Base-by-base conservation (phyloP, 2,888 invertebrate genomes). In the Ectropis crepuscularia region DNA sequence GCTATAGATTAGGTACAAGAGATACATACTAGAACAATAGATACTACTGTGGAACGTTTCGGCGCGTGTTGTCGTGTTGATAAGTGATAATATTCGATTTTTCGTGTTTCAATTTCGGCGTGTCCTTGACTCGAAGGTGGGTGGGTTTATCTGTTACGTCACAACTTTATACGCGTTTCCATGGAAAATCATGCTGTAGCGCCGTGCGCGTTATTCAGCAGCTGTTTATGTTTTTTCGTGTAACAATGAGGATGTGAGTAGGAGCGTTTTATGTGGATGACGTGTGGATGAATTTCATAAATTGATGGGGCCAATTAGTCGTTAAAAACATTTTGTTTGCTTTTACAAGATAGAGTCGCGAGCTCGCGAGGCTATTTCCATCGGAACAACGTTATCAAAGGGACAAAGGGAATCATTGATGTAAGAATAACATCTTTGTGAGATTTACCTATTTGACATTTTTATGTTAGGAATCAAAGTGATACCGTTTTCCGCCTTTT, bases 61-160 rank as follows among this genome's bases (percentile, higher is more conserved):
- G 57, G 9, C 49, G 42, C 38, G 57, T 48, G 53, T 50, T 47
- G 57, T 43, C 37, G 66, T 63, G 59, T 55, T 50, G 59, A 60
- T 60, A 57, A 61, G 65, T 65, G 60, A 55, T 65, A 61, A 55
- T 65, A 61, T 42, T 28, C 16, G 16, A 57, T 11, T 48, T 60
- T 61, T 53, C 37, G 58, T 57, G 55, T 53, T 69, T 64, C 53
- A 61, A 53, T 63, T 65, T 65, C 28, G 57, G 61, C 48, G 59
- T 39, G 65, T 28, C 67, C 70, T 69, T 69, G 66, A 71, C 51
- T 61, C 28, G 50, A 61, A 62, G 65, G 67, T 69, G 47, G 47
- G 65, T 65, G n/a, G n/a, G n/a, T n/a, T n/a, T 60, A 63, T 63
- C 55, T 53, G 47, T 67, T 69, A 57, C 68, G 63, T 62, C 51